Evolutionary conservation across 2,797 vertebrate species (phyloP), one percentile per base, ranked within the genome.

Genomic region (Thunnus albacares): DNA sequence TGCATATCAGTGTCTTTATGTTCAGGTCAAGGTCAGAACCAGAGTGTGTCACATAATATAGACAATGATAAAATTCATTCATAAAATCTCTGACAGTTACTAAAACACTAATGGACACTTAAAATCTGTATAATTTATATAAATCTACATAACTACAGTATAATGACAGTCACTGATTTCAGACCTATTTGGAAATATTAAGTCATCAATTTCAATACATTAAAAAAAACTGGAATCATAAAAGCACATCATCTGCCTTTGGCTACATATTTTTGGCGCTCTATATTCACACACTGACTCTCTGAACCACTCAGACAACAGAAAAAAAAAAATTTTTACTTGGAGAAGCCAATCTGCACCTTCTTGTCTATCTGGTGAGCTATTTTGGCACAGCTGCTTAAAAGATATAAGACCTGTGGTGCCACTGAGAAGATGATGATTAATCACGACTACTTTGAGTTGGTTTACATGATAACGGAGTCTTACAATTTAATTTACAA

Each of bases 11-110:
- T 7, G 28, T 38, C 51, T 5, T n/a, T 49, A 13, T 70, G 62
- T 38, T 74, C 17, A 63, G 68, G 35, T 78, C 61, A 84, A 66
- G 68, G 49, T 66, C 66, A 81, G 43, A 67, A 79, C 58, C 43
- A 64, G 33, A 67, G 22, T 43, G 11, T 33, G 51, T 49, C 33
- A 63, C 26, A 62, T 28, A 18, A 64, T 28, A 18, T 61, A 13
- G 18, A 71, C 3, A 51, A 7, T 28, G 72, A 52, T 49, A 24
- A 24, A 22, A 66, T 52, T 41, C 1, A 38, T 66, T 7, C n/a
- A n/a, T n/a, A n/a, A n/a, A 53, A 5, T 70, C 20, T 43, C 15
- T 3, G 1, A 62, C 22, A 59, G 33, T 33, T 41, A 47, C 17
- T n/a, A 1, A 56, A 41, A 59, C 26, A 53, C 30, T 38, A 60